These are phyloP conservation scores for Erebia palarica DNA, from an alignment of 2,888 invertebrate species.

Conservation along the genomic window DNA sequence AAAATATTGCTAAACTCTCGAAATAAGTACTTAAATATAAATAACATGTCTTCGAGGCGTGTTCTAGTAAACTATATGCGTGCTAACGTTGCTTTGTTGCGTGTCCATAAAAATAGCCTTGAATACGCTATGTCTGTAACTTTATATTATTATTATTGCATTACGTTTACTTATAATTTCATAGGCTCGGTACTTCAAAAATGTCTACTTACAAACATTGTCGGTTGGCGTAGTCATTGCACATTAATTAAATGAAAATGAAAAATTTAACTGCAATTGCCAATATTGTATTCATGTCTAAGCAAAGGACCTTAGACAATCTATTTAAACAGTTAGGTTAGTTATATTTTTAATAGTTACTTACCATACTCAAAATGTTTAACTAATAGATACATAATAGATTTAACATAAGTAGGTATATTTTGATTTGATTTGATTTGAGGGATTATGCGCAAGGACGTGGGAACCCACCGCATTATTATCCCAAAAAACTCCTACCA, in stretches of 20 bases:
- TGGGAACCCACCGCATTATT: no score
- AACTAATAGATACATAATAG: no score
- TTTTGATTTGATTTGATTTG: no score
- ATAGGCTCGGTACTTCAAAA: background rate
- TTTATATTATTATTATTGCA: background rate
- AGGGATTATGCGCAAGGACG: no score
- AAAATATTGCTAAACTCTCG: conserved; percentile 25
- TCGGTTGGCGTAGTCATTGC: background rate
- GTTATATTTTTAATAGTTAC: no score
- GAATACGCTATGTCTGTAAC: conserved; percentile 17
- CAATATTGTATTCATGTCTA: no score
- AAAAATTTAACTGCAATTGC: background rate
- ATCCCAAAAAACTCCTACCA: no score
- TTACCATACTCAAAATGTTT: no score
- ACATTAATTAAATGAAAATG: background rate
- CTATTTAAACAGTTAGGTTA: no score
- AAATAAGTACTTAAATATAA: conserved; percentile 18
- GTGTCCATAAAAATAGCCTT: conserved; percentile 16
- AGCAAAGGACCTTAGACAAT: no score
- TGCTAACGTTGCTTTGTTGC: background rate
- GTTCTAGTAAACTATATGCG: conserved; percentile 11
- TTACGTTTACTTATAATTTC: background rate
- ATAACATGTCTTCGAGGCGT: conserved; percentile 13
- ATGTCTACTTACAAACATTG: background rate
- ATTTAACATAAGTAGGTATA: no score